phyloP scores from a whole-genome alignment of 2,888 invertebrate species.

The Dryadula phaetusa region DNA sequence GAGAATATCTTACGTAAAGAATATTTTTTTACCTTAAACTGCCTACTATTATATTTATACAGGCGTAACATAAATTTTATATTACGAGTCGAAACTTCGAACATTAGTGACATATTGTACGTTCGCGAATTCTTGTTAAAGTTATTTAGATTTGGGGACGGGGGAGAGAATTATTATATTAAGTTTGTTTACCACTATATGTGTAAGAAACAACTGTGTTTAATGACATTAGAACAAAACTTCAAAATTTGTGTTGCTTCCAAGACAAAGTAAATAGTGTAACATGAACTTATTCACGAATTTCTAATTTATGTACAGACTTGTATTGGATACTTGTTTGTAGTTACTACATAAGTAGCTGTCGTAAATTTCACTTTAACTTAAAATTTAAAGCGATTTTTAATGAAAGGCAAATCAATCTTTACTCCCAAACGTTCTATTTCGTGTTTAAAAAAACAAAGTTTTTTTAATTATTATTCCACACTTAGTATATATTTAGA shows the following conservation, averaged over 20 bases:
- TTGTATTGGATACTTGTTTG: too few species aligned
- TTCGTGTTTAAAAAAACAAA: too few species aligned
- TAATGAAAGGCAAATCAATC: too few species aligned
- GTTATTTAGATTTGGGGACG: constrained; percentile 21
- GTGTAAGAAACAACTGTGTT: constrained; percentile 17
- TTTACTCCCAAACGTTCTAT: too few species aligned
- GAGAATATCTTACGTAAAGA: not conserved
- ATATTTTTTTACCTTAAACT: not conserved
- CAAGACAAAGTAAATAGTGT: constrained; percentile 6
- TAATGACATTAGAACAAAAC: not conserved
- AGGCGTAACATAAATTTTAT: constrained; percentile 27
- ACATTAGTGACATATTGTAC: constrained; percentile 49
- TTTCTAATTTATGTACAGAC: not conserved
- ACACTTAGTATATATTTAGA: too few species aligned
- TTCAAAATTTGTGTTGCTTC: not conserved
- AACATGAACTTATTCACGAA: not conserved
- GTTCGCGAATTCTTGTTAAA: constrained; percentile 23
- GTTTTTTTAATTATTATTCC: too few species aligned
- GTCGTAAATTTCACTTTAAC: too few species aligned
- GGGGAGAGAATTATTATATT: constrained; percentile 17
- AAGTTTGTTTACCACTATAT: constrained; percentile 12
- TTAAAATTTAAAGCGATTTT: too few species aligned
- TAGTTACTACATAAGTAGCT: too few species aligned
- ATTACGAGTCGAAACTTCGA: constrained; percentile 44
- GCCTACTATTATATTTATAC: not conserved